Percentiles rank a stretch among this genome's conserved stretches.
phyloP scores from a whole-genome alignment of 2,797 vertebrate genomes.

The Pseudopleuronectes americanus region DNA sequence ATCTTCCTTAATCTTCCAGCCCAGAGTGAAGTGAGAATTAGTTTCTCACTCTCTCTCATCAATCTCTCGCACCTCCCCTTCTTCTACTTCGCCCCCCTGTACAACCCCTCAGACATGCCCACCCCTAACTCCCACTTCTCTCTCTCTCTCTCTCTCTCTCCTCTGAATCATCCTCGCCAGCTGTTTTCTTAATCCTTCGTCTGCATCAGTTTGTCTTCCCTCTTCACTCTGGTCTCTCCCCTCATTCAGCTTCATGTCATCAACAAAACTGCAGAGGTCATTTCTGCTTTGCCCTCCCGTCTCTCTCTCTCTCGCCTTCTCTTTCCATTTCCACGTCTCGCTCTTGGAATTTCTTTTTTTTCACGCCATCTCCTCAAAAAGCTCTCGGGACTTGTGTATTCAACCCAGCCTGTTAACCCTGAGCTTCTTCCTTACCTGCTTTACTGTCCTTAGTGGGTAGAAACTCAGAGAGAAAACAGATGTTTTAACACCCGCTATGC shows the following conservation, averaged over 20 bases:
- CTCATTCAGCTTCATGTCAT: slow-evolving; percentile 57
- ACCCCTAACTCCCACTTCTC: background rate
- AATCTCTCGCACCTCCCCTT: slow-evolving; percentile 79
- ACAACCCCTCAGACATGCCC: background rate
- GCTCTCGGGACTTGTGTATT: slow-evolving; percentile 45
- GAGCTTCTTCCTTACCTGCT: slow-evolving; percentile 47
- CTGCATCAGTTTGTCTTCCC: slow-evolving; percentile 57
- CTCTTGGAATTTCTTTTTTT: background rate
- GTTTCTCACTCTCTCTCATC: slow-evolving; percentile 85
- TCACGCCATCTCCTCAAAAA: slow-evolving; percentile 24
- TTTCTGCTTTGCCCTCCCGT: slow-evolving; percentile 32
- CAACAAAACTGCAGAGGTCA: slow-evolving; percentile 69
- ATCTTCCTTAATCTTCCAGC: slow-evolving; percentile 87
- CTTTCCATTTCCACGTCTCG: slow-evolving; percentile 43
- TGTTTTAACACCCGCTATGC: slow-evolving; percentile 16
- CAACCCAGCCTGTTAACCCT: slow-evolving; percentile 51
- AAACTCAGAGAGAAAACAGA: slow-evolving; percentile 28
- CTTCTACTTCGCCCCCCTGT: slow-evolving; percentile 45
- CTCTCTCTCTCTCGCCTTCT: slow-evolving; percentile 1
- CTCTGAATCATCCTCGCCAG: slow-evolving; percentile 68
- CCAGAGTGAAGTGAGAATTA: slow-evolving; percentile 88
- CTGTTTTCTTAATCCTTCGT: slow-evolving; percentile 72
- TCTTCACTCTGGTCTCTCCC: slow-evolving; percentile 45
- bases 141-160: slow-evolving; percentile 12
- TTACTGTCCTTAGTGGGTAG: background rate